Evolutionary conservation across 2,888 invertebrate species (phyloP), one percentile per base, ranked within the genome.

Genomic region (Cremastinae sp.): DNA sequence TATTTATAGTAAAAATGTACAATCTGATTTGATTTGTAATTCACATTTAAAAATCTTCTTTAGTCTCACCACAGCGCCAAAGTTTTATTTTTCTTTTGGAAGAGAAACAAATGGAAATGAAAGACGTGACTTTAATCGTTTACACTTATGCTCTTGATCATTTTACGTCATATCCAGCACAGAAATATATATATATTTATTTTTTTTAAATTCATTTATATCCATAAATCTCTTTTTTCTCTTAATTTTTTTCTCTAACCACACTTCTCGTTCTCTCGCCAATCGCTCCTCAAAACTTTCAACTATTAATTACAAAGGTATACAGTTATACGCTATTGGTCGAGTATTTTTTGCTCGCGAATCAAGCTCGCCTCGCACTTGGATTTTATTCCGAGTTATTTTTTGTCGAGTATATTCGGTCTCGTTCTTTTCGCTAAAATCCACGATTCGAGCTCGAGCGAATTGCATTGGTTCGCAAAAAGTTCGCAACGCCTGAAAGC

Each of bases 401-500:
- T 51, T 68, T 68, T 62, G 49, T 12, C n/a, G 77, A n/a, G n/a
- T n/a, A n/a, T 87, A 88, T 71, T 84, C 86, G 80, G 86, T 86
- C 56, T n/a, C n/a, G 86, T 84, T 73, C 83, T 82, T 51, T 86
- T 84, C 16, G 89, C 87, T 82, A 87, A 80, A 89, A 87, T 22
- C 28, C 54, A 69, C 69, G 68, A 73, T 64, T 69, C 28, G 64
- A 69, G 72, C 45, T 47, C 59, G 49, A 64, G 69, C 69, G 58
- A 70, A 54, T 61, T 65, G 70, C 75, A 70, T 70, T 75, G 70
- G 53, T 65, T 70, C 64, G 62, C 53, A 69, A 36, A 71, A 59
- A 53, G 41, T 45, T 41, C 71, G 62, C 65, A 41, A 47, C 66
- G 20, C 38, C 12, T 28, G 7, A 1, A 10, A 45, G 38, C 69